A percentile compares a stretch with the other conserved stretches of the same genome.
phyloP scores from a whole-genome alignment of 2,797 vertebrate species.

The Pelochelys cantorii region DNA sequence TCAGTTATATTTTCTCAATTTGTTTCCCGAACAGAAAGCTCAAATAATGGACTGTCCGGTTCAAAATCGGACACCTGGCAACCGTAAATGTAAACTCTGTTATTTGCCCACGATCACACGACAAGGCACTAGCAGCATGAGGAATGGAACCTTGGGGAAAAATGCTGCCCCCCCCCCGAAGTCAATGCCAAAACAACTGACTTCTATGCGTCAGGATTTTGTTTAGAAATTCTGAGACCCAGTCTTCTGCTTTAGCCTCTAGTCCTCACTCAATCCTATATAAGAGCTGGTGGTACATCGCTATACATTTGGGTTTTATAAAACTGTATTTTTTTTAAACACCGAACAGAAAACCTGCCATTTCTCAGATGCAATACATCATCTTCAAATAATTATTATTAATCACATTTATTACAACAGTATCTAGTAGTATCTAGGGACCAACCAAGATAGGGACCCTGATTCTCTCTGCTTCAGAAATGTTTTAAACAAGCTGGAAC shows the following conservation, averaged over 20 bases:
- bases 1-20: no score
- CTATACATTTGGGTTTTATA: not conserved
- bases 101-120: not conserved
- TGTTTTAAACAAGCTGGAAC: not conserved
- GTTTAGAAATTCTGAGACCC: not conserved
- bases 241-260: not conserved
- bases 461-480: not conserved
- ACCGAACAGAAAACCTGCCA: not conserved
- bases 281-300: not conserved
- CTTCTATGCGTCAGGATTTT: not conserved
- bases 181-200: not conserved
- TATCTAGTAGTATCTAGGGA: not conserved
- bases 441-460: not conserved
- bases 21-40: no score
- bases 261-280: not conserved
- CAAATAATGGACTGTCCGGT: no score
- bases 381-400: not conserved
- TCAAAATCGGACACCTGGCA: no score
- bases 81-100: not conserved
- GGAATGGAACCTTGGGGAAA: not conserved
- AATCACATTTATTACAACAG: not conserved
- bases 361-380: conserved; percentile 26
- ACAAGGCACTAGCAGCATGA: not conserved
- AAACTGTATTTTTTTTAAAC: not conserved
- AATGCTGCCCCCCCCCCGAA: not conserved